These are phyloP conservation scores for Caretta caretta DNA, from an alignment of 2,113 vertebrate genomes.

Conservation along the genomic window DNA sequence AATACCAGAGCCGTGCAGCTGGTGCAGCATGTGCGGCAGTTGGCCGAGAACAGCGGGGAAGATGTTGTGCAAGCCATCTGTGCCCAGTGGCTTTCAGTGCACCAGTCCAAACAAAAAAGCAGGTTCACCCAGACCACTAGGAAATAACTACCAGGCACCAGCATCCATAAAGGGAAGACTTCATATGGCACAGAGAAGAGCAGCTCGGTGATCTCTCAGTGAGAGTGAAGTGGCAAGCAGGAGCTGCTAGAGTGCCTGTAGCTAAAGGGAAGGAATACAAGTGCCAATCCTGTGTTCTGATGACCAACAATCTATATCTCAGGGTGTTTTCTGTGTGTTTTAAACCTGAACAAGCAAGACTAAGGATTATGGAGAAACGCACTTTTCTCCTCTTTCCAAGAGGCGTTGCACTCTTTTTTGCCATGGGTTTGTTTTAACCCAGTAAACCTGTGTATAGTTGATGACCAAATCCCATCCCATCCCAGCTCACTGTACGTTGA, in stretches of 20 bases:
- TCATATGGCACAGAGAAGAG: neutral
- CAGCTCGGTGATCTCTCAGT: neutral
- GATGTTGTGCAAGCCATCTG: constrained; percentile 93
- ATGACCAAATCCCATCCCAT: neutral
- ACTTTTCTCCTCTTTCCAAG: constrained; percentile 18
- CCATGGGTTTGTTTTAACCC: constrained; percentile 50
- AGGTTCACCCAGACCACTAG: constrained; percentile 61
- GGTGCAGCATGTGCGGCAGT: constrained; percentile 88
- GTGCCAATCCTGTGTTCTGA: constrained; percentile 77
- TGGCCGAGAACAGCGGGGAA: constrained; percentile 86
- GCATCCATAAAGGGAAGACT: neutral
- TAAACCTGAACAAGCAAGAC: constrained; percentile 42
- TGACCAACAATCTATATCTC: constrained; percentile 78
- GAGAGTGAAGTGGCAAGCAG: neutral
- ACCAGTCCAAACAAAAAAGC: constrained; percentile 77
- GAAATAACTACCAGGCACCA: constrained; percentile 44
- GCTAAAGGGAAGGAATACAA: constrained; percentile 67
- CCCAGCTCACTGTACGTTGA: neutral
- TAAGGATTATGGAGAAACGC: constrained; percentile 40
- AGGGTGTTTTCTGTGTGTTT: constrained; percentile 53
- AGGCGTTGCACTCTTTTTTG: constrained; percentile 40
- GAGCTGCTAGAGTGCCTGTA: constrained; percentile 40
- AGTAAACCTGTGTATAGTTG: constrained; percentile 31
- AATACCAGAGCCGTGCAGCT: constrained; percentile 82
- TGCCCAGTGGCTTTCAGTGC: constrained; percentile 91